Percentiles rank a stretch among this genome's conserved stretches.
Conservation (phyloP, 2,888 invertebrate genomes). For the Eristalinus sepulchralis region DNA sequence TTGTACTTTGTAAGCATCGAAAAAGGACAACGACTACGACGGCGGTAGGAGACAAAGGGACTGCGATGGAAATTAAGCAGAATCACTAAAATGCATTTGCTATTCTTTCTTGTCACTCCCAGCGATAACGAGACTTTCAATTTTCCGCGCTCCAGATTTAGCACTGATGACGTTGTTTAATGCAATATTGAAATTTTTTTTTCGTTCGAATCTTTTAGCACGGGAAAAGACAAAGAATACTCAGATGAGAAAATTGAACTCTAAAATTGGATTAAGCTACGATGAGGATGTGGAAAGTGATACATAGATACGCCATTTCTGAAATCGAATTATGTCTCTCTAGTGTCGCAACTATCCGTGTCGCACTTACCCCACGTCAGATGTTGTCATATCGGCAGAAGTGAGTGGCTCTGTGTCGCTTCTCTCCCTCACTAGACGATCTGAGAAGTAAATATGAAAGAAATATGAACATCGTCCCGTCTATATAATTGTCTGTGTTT, state of each 20-base stretch:
- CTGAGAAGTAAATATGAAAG: constrained; percentile 68
- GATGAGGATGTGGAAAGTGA: background rate
- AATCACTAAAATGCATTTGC: constrained; percentile 8
- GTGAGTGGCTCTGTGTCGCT: constrained; percentile 80
- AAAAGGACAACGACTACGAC: background rate
- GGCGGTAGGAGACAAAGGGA: background rate
- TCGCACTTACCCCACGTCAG: constrained; percentile 77
- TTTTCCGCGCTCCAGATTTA: background rate
- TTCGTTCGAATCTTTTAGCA: constrained; percentile 18
- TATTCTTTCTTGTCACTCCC: background rate
- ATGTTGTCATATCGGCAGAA: constrained; percentile 79
- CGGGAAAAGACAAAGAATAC: background rate
- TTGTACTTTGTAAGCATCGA: background rate
- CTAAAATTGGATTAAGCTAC: constrained; percentile 62
- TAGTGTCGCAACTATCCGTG: constrained; percentile 2
- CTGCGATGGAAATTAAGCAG: constrained; percentile 43
- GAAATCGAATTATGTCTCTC: constrained; percentile 67
- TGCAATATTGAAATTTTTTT: constrained; percentile 48
- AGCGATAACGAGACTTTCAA: background rate
- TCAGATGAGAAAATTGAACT: constrained; percentile 51
- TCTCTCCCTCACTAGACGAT: constrained; percentile 79
- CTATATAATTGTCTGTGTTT: constrained; percentile 24
- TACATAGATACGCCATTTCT: constrained; percentile 60
- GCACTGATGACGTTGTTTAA: constrained; percentile 37
- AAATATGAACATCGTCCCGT: constrained; percentile 30